Evolutionary conservation across 2,888 invertebrate species (phyloP).

Genomic region (Girardia tigrina): DNA sequence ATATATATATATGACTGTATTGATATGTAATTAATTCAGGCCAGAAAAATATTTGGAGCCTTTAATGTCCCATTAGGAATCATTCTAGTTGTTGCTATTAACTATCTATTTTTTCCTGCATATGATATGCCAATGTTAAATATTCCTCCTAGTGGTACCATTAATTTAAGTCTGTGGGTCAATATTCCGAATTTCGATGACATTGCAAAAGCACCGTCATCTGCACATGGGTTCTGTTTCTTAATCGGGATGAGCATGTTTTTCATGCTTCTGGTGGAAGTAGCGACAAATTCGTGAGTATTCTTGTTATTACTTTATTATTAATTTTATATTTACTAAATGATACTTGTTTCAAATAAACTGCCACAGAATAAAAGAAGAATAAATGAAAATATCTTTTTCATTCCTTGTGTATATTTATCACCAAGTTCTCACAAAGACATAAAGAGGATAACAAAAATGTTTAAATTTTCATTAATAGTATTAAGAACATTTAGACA

Average conservation of each 20-base stretch:
- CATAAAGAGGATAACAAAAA: no score
- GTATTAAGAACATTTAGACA: no score
- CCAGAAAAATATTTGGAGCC: conserved; percentile 25
- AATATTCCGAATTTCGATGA: background rate
- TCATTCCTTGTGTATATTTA: no score
- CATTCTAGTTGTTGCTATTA: background rate
- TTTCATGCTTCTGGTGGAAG: conserved; percentile 7
- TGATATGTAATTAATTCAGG: no score
- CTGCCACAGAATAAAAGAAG: no score
- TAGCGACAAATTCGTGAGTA: background rate
- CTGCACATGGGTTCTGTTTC: background rate
- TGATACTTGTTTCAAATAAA: no score
- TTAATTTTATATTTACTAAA: no score
- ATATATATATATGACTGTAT: no score
- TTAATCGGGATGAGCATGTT: conserved; percentile 24
- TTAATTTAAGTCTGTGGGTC: conserved; percentile 7
- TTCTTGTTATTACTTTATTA: no score
- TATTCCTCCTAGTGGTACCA: background rate
- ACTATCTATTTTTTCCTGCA: background rate
- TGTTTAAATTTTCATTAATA: no score
- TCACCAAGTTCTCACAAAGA: no score
- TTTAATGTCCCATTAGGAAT: conserved; percentile 33
- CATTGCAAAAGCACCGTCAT: background rate
- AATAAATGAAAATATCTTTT: no score
- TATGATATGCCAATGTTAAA: conserved; percentile 17